Evolutionary conservation across 2,888 invertebrate genomes (phyloP), one percentile per base, ranked within the genome.

Genomic region (Chaitophorus viminalis): DNA sequence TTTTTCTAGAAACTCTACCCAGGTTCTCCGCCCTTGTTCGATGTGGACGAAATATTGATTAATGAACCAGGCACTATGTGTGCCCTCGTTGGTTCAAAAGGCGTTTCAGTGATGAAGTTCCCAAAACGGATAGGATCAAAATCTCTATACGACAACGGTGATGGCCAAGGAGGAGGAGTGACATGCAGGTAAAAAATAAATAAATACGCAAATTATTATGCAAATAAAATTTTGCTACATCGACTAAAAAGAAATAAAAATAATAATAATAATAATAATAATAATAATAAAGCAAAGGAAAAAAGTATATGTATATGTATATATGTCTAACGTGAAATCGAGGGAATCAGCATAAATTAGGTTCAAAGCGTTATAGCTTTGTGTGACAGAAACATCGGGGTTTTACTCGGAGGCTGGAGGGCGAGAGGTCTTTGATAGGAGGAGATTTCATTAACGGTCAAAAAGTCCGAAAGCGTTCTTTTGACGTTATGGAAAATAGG

Each of bases 51-150:
- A 31, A 90, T 97, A 89, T 90, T 93, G 89, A 93, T 93, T 91
- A 96, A 95, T 91, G 92, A 93, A 31, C 94, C 94, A 72, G 94
- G 94, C 54, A 94, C 94, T 84, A 93, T 95, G 81, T 91, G 96
- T 81, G 94, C 94, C 85, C 92, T 96, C 25, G 94, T 94, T 92
- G 96, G 96, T 0, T 92, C 93, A 11, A 92, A 93, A 82, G 96
- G 96, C 0, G 93, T 95, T 88, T 93, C 94, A 83, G 92, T 96
- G 25, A 92, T 95, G 36, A 94, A 95, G 90, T 92, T 97, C 89
- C 96, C 96, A 0, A 92, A 93, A 77, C 92, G 95, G 89, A 95
- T 94, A 93, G 95, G 95, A 25, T 93, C 94, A 18, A 87, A 87
- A 72, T 74, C 86, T 39, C 25, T 87, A 25, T 87, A 87, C 31